These are phyloP conservation scores for Oreortyx pictus DNA, from an alignment of 2,797 vertebrate genomes.

Conservation along the genomic window DNA sequence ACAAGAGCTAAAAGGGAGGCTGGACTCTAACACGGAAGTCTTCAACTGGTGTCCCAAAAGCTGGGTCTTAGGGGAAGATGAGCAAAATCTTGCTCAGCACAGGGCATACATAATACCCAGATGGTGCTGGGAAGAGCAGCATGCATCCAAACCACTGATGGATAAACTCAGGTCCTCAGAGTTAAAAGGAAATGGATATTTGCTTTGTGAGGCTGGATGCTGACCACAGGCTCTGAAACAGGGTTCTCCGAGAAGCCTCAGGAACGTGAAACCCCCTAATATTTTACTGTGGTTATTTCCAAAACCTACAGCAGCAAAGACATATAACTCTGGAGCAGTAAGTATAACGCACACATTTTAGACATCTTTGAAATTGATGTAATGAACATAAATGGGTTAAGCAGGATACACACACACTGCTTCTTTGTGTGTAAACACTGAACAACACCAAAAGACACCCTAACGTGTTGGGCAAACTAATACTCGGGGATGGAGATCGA, in stretches of 20 bases:
- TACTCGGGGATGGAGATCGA: not conserved
- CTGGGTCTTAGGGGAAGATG: not conserved
- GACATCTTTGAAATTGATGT: no score
- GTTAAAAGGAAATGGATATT: fast-evolving
- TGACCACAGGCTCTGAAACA: fast-evolving
- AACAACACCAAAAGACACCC: fast-evolving
- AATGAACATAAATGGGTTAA: not conserved
- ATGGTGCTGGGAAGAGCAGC: not conserved
- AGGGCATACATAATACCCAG: fast-evolving
- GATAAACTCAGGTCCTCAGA: not conserved
- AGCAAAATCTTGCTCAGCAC: not conserved
- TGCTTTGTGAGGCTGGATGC: fast-evolving
- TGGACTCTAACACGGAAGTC: not conserved
- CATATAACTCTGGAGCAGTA: not conserved
- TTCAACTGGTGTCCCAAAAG: not conserved
- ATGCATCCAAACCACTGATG: fast-evolving
- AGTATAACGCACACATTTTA: not conserved
- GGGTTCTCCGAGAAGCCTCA: fast-evolving
- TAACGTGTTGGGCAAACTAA: not conserved
- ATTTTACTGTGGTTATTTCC: not conserved
- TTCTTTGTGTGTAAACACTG: not conserved
- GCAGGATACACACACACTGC: not conserved
- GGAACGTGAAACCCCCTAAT: not conserved
- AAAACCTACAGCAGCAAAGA: not conserved
- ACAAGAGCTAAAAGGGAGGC: not conserved